These are phyloP conservation scores for Rhamnusium bicolor DNA, from an alignment of 2,888 invertebrate species.

Conservation along the genomic window DNA sequence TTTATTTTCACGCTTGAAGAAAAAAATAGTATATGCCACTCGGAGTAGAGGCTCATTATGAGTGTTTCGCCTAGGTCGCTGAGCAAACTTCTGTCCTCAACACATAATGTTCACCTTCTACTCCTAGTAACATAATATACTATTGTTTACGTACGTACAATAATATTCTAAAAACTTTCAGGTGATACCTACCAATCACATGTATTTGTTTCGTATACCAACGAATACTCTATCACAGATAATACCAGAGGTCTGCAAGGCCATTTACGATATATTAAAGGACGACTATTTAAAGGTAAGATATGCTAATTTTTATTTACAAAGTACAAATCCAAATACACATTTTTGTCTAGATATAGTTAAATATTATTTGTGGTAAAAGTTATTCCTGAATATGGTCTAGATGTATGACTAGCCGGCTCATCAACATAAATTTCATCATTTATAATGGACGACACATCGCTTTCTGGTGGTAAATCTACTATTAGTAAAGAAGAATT, in stretches of 20 bases:
- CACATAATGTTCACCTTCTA: too few relatives aligned
- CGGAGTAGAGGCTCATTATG: too few relatives aligned
- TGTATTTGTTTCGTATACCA: not conserved
- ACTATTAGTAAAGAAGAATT: too few relatives aligned
- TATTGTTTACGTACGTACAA: not conserved
- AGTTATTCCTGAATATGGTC: not conserved
- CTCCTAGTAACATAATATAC: too few relatives aligned
- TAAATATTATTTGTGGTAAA: not conserved
- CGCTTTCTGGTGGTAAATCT: not conserved
- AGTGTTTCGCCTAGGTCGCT: too few relatives aligned
- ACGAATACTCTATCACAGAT: not conserved
- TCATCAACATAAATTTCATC: not conserved
- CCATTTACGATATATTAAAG: not conserved
- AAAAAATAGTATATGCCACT: too few relatives aligned
- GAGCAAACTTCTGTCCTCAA: too few relatives aligned
- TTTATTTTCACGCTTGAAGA: too few relatives aligned
- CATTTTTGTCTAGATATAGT: not conserved
- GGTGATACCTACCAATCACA: not conserved
- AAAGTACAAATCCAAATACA: not conserved
- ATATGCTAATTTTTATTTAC: not conserved
- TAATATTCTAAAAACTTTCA: slow-evolving; percentile 1
- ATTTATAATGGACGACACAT: not conserved
- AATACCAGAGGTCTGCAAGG: not conserved
- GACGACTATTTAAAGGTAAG: not conserved
- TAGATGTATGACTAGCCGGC: not conserved